Percentiles rank a stretch among this genome's conserved stretches.
Conservation (phyloP, 2,113 vertebrate genomes). For the Ancistrus triradiatus region DNA sequence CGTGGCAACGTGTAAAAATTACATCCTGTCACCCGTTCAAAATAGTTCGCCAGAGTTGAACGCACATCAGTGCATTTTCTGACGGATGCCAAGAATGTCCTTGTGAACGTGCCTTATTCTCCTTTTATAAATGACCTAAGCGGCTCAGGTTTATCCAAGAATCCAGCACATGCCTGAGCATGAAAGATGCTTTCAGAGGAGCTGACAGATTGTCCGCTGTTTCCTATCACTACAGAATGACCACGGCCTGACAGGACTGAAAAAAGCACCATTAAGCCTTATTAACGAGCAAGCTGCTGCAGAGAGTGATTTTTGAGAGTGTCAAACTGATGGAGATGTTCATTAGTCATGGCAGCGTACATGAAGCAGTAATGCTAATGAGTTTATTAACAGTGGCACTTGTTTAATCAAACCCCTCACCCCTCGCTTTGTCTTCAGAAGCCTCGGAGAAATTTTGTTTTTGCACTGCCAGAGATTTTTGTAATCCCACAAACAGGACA, state of each 20-base stretch:
- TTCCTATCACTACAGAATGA: constrained; percentile 22
- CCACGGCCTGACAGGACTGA: constrained; percentile 14
- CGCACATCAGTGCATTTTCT: too few species aligned
- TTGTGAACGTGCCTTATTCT: too few species aligned
- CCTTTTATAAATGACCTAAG: too few species aligned
- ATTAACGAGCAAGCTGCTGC: constrained; percentile 31
- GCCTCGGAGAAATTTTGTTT: too few species aligned
- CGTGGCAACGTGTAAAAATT: too few species aligned
- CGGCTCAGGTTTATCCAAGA: background rate
- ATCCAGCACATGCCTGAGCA: constrained; percentile 15
- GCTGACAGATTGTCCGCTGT: constrained; percentile 3
- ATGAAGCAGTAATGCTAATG: constrained; percentile 38
- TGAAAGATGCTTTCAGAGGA: constrained; percentile 19
- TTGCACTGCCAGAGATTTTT: too few species aligned
- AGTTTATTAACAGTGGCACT: constrained; percentile 37
- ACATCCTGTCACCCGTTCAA: too few species aligned
- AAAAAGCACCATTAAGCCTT: constrained; percentile 28
- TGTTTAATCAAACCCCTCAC: constrained; percentile 40
- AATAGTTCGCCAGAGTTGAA: too few species aligned
- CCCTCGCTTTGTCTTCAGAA: too few species aligned
- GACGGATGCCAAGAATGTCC: too few species aligned
- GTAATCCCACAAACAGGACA: too few species aligned
- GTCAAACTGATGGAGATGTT: constrained; percentile 40
- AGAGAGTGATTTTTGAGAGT: constrained; percentile 13
- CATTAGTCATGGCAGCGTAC: constrained; percentile 35